These are phyloP conservation scores for Ceryle rudis DNA, from an alignment of 2,797 vertebrate species.

Conservation along the genomic window DNA sequence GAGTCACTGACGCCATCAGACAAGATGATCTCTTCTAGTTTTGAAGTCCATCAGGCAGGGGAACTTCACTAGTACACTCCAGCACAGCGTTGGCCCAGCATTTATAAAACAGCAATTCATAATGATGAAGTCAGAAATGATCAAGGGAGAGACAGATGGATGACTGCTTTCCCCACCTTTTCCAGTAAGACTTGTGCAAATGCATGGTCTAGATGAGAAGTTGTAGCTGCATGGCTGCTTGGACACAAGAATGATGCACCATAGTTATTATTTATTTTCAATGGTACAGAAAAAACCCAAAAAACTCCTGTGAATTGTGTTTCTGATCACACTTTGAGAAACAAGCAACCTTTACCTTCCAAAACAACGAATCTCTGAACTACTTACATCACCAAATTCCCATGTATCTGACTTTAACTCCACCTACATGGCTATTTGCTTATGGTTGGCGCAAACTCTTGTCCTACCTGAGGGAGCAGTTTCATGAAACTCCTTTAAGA, in stretches of 20 bases:
- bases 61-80: background rate
- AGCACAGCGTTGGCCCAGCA: background rate
- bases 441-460: background rate
- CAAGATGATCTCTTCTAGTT: background rate
- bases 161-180: background rate
- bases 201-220: background rate
- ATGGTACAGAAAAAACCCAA: background rate
- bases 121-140: background rate
- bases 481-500: background rate
- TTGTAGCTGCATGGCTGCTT: background rate
- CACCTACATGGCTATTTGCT: background rate
- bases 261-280: background rate
- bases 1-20: background rate
- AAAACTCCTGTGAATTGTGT: background rate
- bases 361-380: background rate
- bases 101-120: background rate
- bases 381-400: background rate
- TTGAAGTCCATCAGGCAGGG: background rate
- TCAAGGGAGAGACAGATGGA: background rate
- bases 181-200: background rate
- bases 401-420: background rate
- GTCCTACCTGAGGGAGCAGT: background rate
- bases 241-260: fast-evolving
- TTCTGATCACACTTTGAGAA: background rate
- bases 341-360: background rate